A percentile compares a stretch with the other conserved stretches of the same genome.
phyloP scores from a whole-genome alignment of 2,888 invertebrate genomes.

The Hemicrepidius hirtus region DNA sequence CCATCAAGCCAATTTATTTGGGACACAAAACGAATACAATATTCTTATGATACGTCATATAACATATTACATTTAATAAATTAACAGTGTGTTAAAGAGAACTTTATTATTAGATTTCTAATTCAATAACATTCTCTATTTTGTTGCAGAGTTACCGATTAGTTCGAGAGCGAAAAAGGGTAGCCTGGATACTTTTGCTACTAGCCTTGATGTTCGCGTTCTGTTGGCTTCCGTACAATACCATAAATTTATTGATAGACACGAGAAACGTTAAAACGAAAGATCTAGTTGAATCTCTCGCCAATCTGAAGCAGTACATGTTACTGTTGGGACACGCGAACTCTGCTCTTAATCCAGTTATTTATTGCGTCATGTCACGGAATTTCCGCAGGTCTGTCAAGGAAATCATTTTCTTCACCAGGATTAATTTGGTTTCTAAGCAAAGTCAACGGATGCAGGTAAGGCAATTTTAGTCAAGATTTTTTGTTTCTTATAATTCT shows the following conservation, averaged over 20 bases:
- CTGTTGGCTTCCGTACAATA: conserved; percentile 88
- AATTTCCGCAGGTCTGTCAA: conserved; percentile 82
- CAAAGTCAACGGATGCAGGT: conserved; percentile 60
- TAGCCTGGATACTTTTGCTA: conserved; percentile 84
- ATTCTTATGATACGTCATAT: too few relatives aligned
- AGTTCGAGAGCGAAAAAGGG: conserved; percentile 82
- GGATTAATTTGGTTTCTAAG: conserved; percentile 63
- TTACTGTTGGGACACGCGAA: conserved; percentile 84
- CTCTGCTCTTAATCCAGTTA: conserved; percentile 85
- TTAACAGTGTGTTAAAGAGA: too few relatives aligned
- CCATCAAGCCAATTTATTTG: too few relatives aligned
- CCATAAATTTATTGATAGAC: conserved; percentile 80
- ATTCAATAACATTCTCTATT: not conserved
- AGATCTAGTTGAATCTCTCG: conserved; percentile 68
- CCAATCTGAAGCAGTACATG: conserved; percentile 77
- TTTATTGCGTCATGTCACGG: conserved; percentile 84
- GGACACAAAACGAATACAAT: too few relatives aligned
- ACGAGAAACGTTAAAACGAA: conserved; percentile 70
- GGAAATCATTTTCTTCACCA: conserved; percentile 73
- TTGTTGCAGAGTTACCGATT: conserved; percentile 68
- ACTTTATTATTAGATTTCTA: too few relatives aligned
- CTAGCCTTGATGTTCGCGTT: conserved; percentile 84
- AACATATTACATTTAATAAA: too few relatives aligned
- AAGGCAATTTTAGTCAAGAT: conserved; percentile 37
- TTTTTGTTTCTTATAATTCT: not conserved